Conservation (phyloP, 2,888 invertebrate species). For the Electrophaes corylata region DNA sequence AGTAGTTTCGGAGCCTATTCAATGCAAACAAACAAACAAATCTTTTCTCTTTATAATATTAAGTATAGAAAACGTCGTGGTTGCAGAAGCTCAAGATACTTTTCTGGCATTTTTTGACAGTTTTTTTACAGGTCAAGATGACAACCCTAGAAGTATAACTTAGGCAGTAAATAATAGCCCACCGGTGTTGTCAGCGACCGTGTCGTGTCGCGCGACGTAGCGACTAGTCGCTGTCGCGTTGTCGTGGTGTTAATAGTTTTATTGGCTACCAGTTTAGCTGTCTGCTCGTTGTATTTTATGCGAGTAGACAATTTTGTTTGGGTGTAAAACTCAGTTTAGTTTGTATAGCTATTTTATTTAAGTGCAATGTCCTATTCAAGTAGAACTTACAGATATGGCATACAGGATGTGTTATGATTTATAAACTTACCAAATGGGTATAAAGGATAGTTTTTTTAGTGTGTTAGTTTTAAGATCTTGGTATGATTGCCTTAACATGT, state of each 20-base stretch:
- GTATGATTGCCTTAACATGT: no score
- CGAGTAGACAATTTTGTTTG: background rate
- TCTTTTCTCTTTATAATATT: no score
- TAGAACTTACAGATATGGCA: background rate
- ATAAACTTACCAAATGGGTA: no score
- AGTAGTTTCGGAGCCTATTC: no score
- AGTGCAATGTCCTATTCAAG: constrained; percentile 1
- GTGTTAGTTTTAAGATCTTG: no score
- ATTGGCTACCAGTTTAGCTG: constrained; percentile 21
- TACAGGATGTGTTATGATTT: background rate
- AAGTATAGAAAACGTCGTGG: no score
- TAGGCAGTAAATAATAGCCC: constrained; percentile 35
- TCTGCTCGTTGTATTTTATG: constrained; percentile 14
- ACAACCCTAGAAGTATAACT: constrained; percentile 41
- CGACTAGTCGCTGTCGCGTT: constrained; percentile 15
- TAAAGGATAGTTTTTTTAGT: no score
- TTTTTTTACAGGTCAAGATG: constrained; percentile 16
- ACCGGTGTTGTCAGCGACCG: constrained; percentile 20
- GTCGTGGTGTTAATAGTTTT: constrained; percentile 26
- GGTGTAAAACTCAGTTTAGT: background rate
- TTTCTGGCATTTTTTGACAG: no score
- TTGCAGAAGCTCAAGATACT: no score
- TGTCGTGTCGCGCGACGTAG: constrained; percentile 3
- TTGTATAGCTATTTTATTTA: background rate
- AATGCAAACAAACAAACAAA: no score